Evolutionary conservation across 1,140 invertebrate species (phyloP), one percentile per base, ranked within the genome.

Genomic region (Charaxes varanes): DNA sequence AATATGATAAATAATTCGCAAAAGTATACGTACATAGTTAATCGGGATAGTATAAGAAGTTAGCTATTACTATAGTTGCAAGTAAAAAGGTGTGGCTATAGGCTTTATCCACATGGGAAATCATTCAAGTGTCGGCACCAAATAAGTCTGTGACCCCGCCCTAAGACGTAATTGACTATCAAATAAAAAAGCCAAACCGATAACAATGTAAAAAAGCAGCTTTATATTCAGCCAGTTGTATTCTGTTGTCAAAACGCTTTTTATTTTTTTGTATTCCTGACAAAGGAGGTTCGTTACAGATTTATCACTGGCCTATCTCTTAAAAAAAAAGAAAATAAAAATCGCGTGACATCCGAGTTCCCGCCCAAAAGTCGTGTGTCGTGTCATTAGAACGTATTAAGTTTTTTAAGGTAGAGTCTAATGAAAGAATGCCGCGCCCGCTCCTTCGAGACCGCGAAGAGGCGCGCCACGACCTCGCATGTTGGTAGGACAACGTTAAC

Each of bases 381-480:
- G 31, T 70, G 67, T 68, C 68, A 81, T 69, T 68, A 74, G 59
- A 59, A 61, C 45, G 53, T 65, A 72, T 60, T 71, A 67, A 74
- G 66, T 69, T 76, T 74, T 81, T 74, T 76, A 64, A 76, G 62
- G 63, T 54, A 55, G 36, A 54, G 51, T 53, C 60, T 77, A 76
- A 79, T 76, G 70, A 76, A 78, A 73, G 65, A 68, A 64, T 14
- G 61, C 48, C 71, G 58, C 67, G 45, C 72, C 72, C 70, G 59
- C 74, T 79, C 72, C 78, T 79, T 76, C 65, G 74, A 80, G 76
- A 74, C 74, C 60, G 16, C 32, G 27, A 34, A 41, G 60, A 68
- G 74, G 69, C 57, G 67, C 43, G 67, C 43, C 65, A n/a, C 33
- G 47, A 37, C 53, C 53, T 66, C 58, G 56, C 62, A 58, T 45